phyloP scores from a whole-genome alignment of 2,113 vertebrate species.

The Mastomys coucha region DNA sequence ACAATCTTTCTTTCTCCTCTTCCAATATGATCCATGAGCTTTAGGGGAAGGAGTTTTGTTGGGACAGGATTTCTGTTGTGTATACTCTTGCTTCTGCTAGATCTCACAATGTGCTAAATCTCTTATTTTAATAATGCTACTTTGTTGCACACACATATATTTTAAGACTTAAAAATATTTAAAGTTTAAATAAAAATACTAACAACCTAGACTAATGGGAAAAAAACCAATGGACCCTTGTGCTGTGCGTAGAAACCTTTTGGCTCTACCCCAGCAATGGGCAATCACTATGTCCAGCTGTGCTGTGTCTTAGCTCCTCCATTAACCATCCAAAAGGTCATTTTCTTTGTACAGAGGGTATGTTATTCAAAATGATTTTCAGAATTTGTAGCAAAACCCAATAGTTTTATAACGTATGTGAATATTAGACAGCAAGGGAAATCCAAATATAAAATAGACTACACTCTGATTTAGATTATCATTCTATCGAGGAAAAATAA shows the following conservation, averaged over 20 bases:
- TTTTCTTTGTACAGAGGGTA: background rate
- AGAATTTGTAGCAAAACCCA: background rate
- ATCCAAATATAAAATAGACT: background rate
- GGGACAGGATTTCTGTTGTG: background rate
- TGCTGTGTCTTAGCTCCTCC: background rate
- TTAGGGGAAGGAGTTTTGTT: background rate
- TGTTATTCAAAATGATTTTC: background rate
- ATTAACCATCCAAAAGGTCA: too few species aligned
- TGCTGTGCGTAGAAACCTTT: background rate
- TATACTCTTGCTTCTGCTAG: background rate
- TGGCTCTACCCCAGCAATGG: accelerated
- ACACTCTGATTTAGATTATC: background rate
- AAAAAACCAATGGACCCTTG: background rate
- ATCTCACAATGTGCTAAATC: background rate
- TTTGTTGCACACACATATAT: background rate
- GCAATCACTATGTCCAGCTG: background rate
- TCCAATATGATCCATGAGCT: background rate
- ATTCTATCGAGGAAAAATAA: background rate
- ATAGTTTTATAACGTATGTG: background rate
- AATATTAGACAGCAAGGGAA: background rate
- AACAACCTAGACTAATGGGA: too few species aligned
- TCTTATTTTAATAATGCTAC: background rate
- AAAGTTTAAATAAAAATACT: background rate
- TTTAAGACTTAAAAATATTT: background rate
- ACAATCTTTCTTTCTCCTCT: background rate